Evolutionary conservation across 2,797 vertebrate genomes (phyloP), one percentile per base, ranked within the genome.

Genomic region (Sternarchorhynchus goeldii): DNA sequence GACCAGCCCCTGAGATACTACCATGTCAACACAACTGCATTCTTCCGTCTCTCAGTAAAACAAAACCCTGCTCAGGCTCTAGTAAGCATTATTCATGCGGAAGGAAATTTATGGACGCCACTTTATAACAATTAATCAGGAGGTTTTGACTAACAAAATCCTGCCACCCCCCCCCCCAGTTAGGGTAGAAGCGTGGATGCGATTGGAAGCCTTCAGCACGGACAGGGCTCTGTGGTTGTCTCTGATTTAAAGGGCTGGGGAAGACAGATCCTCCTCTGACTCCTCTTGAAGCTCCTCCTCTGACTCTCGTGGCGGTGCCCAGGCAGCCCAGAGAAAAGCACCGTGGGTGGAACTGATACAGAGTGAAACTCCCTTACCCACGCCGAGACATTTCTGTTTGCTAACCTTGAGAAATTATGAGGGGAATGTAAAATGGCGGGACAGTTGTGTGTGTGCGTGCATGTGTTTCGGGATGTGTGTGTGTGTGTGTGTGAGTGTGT

Each of bases 61-160:
- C 93, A 93, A 93, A 94, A 90, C 92, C 90, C 91, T 84, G 94
- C 94, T 94, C 93, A 93, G 87, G 92, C 90, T 92, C 95, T 92
- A 86, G 91, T 93, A 93, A 91, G 94, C 93, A 95, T 96, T 94
- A 95, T 95, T 96, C 95, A 94, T 95, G 94, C 81, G 91, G 94
- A 95, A 92, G 93, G 90, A 94, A 96, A 95, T 96, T 94, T 96
- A 94, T 92, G 91, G 95, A 83, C 94, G 96, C 94, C 94, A 94
- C 93, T 95, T 94, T 91, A 94, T 92, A 95, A 95, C 95, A 98
- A 98, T 97, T 97, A 96, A 96, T 95, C 94, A 93, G 92, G 90
- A 92, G 90, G 90, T 91, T 91, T 25, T 96, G 94, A 96, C 97
- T 95, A 97, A 96, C 95, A 95, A 95, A 94, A 92, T 93, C 92